Conservation (phyloP, 1,140 invertebrate genomes). For the Caenorhabditis remanei region DNA sequence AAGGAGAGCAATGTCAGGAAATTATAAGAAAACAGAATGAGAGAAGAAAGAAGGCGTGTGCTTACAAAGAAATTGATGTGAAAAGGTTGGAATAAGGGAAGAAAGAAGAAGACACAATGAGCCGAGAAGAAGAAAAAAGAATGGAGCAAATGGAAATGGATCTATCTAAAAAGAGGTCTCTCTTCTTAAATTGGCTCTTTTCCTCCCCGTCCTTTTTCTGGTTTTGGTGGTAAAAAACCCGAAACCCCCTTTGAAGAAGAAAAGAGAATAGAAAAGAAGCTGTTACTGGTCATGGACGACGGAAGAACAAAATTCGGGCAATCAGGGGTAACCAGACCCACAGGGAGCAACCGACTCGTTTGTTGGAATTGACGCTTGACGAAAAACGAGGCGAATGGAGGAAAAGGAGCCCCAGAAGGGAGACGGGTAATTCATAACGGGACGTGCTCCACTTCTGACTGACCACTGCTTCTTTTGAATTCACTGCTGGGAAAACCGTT, state of each 20-base stretch:
- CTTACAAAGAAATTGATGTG: conserved; percentile 17
- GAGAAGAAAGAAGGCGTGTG: background rate
- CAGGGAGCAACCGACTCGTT: background rate
- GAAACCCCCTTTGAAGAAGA: background rate
- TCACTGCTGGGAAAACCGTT: conserved; percentile 11
- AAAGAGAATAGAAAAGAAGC: conserved; percentile 1
- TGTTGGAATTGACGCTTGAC: background rate
- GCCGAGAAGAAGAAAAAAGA: conserved; percentile 2
- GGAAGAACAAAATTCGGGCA: conserved; percentile 49
- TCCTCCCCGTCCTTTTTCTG: background rate
- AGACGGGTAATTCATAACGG: conserved; percentile 22
- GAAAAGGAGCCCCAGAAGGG: background rate
- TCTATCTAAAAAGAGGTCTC: background rate
- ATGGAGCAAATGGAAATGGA: conserved; percentile 38
- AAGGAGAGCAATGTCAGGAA: conserved; percentile 4
- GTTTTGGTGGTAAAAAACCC: background rate
- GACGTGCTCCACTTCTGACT: conserved; percentile 1
- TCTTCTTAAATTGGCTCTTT: conserved; percentile 44
- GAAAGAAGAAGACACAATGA: conserved; percentile 38
- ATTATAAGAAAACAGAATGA: conserved; percentile 1
- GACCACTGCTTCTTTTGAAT: conserved; percentile 41
- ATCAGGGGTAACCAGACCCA: conserved; percentile 41
- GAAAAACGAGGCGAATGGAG: background rate
- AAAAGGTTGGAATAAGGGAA: conserved; percentile 10
- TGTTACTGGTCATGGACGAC: background rate